Percentiles rank a stretch among this genome's conserved stretches.
These are phyloP conservation scores for Sciurus vulgaris DNA, from an alignment of 2,797 vertebrate genomes.

Conservation along the genomic window DNA sequence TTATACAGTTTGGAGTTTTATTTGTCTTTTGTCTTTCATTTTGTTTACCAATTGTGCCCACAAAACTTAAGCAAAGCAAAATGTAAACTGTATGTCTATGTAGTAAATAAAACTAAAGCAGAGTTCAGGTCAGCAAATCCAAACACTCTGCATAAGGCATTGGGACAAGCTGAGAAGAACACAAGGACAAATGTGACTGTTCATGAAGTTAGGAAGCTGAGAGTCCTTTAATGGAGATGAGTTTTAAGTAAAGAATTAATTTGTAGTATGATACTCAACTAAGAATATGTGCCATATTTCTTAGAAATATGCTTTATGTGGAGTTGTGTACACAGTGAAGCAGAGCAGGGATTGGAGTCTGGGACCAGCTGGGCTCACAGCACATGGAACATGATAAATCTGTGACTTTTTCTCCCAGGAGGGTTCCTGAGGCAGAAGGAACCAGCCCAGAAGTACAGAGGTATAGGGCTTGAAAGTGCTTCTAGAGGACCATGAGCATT, in stretches of 20 bases:
- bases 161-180: not conserved
- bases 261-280: not conserved
- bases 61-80: conserved; percentile 5
- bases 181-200: not conserved
- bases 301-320: not conserved
- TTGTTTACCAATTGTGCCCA: not conserved
- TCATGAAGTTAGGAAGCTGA: not conserved
- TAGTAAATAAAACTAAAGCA: not conserved
- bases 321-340: not conserved
- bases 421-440: not conserved
- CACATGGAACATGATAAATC: not conserved
- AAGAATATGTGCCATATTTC: not conserved
- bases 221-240: not conserved
- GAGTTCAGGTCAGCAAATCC: not conserved
- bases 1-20: not conserved
- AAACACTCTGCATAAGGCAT: not conserved
- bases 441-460: not conserved
- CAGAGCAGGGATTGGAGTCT: not conserved
- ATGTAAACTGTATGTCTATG: not conserved
- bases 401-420: not conserved
- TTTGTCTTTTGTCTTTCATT: conserved; percentile 4
- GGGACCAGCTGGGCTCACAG: not conserved
- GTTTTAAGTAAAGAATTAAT: not conserved
- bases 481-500: not conserved
- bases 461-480: not conserved